Percentiles rank a stretch among this genome's conserved stretches.
Evolutionary conservation across 2,113 vertebrate species (phyloP).

Genomic region (Tachycineta bicolor): DNA sequence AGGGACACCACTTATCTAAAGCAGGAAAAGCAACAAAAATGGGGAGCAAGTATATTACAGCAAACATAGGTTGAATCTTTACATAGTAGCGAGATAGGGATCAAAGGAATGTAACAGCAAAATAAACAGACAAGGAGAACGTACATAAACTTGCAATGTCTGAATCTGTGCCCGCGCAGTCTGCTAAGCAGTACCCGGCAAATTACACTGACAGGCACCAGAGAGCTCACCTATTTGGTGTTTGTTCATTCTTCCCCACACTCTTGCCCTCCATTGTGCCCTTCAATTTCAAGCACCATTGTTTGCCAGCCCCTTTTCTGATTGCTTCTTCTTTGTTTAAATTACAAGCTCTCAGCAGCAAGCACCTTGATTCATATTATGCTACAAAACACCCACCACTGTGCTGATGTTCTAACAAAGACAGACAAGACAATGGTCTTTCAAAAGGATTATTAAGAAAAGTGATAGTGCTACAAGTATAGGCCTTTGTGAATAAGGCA

Average conservation of each 20-base stretch:
- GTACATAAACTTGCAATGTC: background rate
- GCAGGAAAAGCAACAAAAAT: background rate
- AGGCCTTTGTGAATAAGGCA: background rate
- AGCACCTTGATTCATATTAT: conserved; percentile 16
- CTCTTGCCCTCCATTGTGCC: background rate
- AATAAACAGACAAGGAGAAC: background rate
- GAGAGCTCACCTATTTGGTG: background rate
- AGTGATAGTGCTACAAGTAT: background rate
- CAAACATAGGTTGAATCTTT: background rate
- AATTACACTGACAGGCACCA: background rate
- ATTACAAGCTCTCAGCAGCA: conserved; percentile 1
- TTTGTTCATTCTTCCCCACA: background rate
- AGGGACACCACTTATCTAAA: background rate
- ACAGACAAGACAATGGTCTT: conserved; percentile 33
- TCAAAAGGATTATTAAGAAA: conserved; percentile 40
- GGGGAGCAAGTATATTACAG: background rate
- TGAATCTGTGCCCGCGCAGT: background rate
- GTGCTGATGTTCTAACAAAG: conserved; percentile 26
- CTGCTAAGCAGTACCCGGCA: background rate
- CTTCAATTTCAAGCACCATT: background rate
- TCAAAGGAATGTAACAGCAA: background rate
- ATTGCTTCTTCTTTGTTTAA: background rate
- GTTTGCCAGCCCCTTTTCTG: background rate
- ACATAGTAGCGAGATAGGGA: background rate
- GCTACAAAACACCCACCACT: conserved; percentile 17